Conservation (phyloP, 1,140 invertebrate species). For the Prorops nasuta region DNA sequence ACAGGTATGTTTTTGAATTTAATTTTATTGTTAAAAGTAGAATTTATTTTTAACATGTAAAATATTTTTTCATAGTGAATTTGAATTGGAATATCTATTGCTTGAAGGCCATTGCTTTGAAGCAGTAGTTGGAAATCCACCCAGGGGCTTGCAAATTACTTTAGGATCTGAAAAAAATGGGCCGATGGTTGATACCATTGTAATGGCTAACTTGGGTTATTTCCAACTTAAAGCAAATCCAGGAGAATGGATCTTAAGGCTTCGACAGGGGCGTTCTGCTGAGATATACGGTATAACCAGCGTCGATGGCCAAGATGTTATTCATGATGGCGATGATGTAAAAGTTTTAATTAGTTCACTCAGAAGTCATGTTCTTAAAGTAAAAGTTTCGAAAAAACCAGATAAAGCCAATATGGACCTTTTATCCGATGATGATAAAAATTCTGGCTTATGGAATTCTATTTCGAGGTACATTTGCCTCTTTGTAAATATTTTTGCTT, state of each 20-base stretch:
- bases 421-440: slow-evolving; percentile 73
- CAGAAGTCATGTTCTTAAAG: slow-evolving; percentile 85
- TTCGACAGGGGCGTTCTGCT: slow-evolving; percentile 86
- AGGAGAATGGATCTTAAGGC: slow-evolving; percentile 86
- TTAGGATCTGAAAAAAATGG: slow-evolving; percentile 82
- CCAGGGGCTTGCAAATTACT: slow-evolving; percentile 93
- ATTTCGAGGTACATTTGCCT: slow-evolving; percentile 74
- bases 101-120: slow-evolving; percentile 96
- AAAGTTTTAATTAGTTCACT: slow-evolving; percentile 86
- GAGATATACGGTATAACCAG: slow-evolving; percentile 89
- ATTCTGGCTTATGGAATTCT: slow-evolving; percentile 87
- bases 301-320: slow-evolving; percentile 57
- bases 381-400: slow-evolving; percentile 87
- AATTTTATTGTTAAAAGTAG: slow-evolving; percentile 4
- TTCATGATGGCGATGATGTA: slow-evolving; percentile 68
- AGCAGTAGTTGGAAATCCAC: slow-evolving; percentile 84
- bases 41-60: background rate
- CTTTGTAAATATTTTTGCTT: background rate
- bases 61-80: slow-evolving; percentile 61
- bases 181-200: slow-evolving; percentile 91
- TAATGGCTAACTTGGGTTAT: slow-evolving; percentile 99
- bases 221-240: slow-evolving; percentile 98
- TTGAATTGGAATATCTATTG: slow-evolving; percentile 74
- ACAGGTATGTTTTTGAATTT: slow-evolving; percentile 56
- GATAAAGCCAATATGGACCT: slow-evolving; percentile 84